These are phyloP conservation scores for Drosophila ogumai DNA, from an alignment of 1,140 invertebrate genomes.

Conservation along the genomic window DNA sequence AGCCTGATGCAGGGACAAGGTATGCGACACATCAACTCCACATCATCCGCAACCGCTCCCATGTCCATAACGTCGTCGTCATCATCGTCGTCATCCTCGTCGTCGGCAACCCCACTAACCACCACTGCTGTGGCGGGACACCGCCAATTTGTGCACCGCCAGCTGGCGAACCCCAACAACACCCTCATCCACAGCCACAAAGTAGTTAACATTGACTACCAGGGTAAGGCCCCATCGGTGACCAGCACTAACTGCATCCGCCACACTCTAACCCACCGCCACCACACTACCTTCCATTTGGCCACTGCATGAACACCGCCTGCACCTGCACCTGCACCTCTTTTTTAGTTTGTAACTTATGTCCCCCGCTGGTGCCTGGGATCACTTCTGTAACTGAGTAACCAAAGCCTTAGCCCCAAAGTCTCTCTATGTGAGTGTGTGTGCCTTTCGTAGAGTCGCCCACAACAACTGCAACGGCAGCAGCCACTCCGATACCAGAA, in stretches of 20 bases:
- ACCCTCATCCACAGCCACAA: conserved; percentile 68
- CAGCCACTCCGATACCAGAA: conserved; percentile 6
- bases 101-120: conserved; percentile 48
- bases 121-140: conserved; percentile 33
- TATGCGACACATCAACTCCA: conserved; percentile 59
- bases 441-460: conserved; percentile 69
- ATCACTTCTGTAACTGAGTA: conserved; percentile 20
- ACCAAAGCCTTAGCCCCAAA: conserved; percentile 19
- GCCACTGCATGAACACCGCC: conserved; percentile 60
- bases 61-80: conserved; percentile 67
- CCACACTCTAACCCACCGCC: conserved; percentile 46
- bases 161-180: conserved; percentile 51
- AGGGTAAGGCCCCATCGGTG: conserved; percentile 64
- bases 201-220: conserved; percentile 76
- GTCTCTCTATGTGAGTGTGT: conserved; percentile 40
- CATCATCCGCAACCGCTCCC: conserved; percentile 32
- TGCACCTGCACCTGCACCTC: conserved; percentile 25
- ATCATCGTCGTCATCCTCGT: conserved; percentile 25
- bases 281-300: conserved; percentile 19
- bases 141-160: conserved; percentile 58
- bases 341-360: conserved; percentile 43
- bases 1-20: conserved; percentile 62
- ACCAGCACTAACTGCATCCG: conserved; percentile 67
- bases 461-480: conserved; percentile 59
- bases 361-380: conserved; percentile 42